These are phyloP conservation scores for Euborellia annulipes DNA, from an alignment of 1,140 invertebrate genomes.

Conservation along the genomic window DNA sequence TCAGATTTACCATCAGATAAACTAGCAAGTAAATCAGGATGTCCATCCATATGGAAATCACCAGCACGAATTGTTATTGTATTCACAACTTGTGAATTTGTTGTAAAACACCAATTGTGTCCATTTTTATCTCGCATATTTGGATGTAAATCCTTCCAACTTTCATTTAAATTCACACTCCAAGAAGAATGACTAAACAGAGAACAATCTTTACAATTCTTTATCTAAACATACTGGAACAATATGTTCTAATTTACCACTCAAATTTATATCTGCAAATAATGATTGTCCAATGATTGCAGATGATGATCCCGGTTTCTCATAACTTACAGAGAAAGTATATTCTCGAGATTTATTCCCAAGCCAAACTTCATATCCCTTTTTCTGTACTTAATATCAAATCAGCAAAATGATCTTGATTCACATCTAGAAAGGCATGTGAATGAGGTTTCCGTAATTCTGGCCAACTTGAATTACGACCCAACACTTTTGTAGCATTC, in stretches of 20 bases:
- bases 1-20: conserved; percentile 18
- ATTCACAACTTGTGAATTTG: conserved; percentile 25
- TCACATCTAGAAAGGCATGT: conserved; percentile 78
- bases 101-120: conserved; percentile 45
- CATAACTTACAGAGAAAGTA: conserved; percentile 24
- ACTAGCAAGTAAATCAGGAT: conserved; percentile 69
- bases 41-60: conserved; percentile 93
- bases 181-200: no score
- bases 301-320: not conserved
- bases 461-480: not conserved
- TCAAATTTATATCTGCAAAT: conserved; percentile 72
- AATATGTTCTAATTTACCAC: conserved; percentile 64
- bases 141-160: conserved; percentile 45
- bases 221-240: conserved; percentile 60
- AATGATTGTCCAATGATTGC: conserved; percentile 59
- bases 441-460: conserved; percentile 55
- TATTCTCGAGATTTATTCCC: conserved; percentile 38
- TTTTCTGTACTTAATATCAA: conserved; percentile 60
- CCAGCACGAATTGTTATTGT: conserved; percentile 72
- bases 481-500: not conserved
- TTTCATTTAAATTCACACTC: conserved; percentile 23
- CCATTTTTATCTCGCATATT: not conserved
- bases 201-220: conserved; percentile 28
- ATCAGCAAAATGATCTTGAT: conserved; percentile 71
- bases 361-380: conserved; percentile 60